These are phyloP conservation scores for Halcyon malimbica DNA, from an alignment of 2,113 vertebrate species.

Conservation along the genomic window DNA sequence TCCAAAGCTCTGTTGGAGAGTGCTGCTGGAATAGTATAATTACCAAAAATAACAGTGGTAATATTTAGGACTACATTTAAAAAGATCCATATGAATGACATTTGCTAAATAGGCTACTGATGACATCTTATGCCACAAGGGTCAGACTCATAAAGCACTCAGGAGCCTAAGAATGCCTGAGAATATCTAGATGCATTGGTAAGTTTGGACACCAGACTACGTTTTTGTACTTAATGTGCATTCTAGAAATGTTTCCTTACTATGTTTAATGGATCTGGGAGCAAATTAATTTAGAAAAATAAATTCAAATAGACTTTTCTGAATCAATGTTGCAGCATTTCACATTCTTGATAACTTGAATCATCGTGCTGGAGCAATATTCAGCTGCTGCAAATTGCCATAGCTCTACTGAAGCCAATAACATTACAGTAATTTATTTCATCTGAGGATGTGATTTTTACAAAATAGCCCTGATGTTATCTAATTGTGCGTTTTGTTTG, in stretches of 20 bases:
- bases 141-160: not conserved
- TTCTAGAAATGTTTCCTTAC: not conserved
- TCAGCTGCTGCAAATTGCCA: slow-evolving; percentile 32
- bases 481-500: not conserved
- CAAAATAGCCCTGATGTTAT: not conserved
- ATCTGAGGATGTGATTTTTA: slow-evolving; percentile 16
- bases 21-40: not conserved
- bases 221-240: not conserved
- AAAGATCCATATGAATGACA: not conserved
- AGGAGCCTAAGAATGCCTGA: not conserved
- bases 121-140: not conserved
- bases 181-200: not conserved
- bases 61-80: not conserved
- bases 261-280: not conserved
- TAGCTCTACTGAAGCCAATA: slow-evolving; percentile 8
- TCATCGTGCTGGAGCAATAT: slow-evolving; percentile 4
- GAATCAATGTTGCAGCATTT: slow-evolving; percentile 48
- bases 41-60: not conserved
- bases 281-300: slow-evolving; percentile 39
- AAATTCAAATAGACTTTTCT: slow-evolving; percentile 39
- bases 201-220: not conserved
- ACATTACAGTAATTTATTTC: slow-evolving; percentile 15
- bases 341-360: slow-evolving; percentile 29
- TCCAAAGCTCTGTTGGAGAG: not conserved
- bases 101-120: not conserved